Evolutionary conservation across 2,113 vertebrate species (phyloP).

Genomic region (Perca schrenkii): DNA sequence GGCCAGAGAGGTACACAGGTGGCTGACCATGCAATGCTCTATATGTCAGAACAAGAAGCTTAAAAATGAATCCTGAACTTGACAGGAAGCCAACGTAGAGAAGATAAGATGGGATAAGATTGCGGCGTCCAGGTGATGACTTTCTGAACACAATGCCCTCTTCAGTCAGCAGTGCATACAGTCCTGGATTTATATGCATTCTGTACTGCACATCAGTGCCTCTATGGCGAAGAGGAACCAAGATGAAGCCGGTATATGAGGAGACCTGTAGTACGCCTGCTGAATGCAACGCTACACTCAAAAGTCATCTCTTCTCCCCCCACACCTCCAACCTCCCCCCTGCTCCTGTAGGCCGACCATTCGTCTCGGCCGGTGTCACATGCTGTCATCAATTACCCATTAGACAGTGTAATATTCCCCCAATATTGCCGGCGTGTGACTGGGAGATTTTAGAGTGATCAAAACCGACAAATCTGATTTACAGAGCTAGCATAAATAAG

Average conservation of each 20-base stretch:
- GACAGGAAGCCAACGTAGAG: too few relatives aligned
- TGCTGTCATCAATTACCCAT: conserved; percentile 84
- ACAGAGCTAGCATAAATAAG: conserved; percentile 84
- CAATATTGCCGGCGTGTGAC: conserved; percentile 82
- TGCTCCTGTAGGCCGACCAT: conserved; percentile 62
- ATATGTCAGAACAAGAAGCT: too few relatives aligned
- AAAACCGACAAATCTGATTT: conserved; percentile 88
- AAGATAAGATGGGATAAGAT: too few relatives aligned
- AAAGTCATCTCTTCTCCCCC: conserved; percentile 29
- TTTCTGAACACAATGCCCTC: conserved; percentile 5
- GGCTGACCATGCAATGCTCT: too few relatives aligned
- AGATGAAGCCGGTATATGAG: conserved; percentile 1
- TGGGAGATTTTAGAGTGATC: conserved; percentile 84
- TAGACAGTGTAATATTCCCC: conserved; percentile 83
- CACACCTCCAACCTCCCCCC: conserved; percentile 2
- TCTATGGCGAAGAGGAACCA: not conserved
- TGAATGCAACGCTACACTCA: conserved; percentile 27
- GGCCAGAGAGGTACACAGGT: too few relatives aligned
- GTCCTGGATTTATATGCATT: conserved; percentile 9
- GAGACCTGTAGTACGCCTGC: conserved; percentile 15
- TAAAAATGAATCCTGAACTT: too few relatives aligned
- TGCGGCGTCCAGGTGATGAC: too few relatives aligned
- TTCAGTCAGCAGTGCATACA: conserved; percentile 1
- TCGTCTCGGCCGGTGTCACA: conserved; percentile 77
- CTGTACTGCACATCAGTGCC: conserved; percentile 3